Conservation (phyloP, 2,888 invertebrate species). For the Plagiodera versicolora region DNA sequence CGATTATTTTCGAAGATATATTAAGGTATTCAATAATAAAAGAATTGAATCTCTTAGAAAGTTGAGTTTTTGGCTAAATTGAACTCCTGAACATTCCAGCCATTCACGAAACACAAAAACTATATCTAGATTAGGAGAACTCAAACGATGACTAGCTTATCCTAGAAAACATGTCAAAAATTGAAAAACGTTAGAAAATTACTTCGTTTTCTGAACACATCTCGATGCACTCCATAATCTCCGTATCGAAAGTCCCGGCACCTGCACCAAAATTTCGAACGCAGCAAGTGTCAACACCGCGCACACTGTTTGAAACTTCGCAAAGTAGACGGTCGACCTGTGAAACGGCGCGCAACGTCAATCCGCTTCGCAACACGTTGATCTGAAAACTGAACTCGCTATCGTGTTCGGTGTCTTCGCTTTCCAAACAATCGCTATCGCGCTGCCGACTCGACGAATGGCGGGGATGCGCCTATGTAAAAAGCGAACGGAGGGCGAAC, state of each 20-base stretch:
- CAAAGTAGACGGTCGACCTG: neutral
- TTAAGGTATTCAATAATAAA: too few relatives aligned
- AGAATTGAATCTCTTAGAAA: too few relatives aligned
- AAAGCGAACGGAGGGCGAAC: neutral
- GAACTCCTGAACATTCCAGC: too few relatives aligned
- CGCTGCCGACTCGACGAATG: neutral
- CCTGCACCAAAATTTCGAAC: neutral
- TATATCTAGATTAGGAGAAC: too few relatives aligned
- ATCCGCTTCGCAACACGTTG: neutral
- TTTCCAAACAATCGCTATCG: neutral
- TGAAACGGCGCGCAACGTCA: neutral
- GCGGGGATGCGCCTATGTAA: slow-evolving; percentile 22
- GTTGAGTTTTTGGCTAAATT: too few relatives aligned
- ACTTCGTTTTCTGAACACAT: slow-evolving; percentile 31
- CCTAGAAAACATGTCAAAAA: too few relatives aligned
- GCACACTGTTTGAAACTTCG: neutral
- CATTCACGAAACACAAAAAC: too few relatives aligned
- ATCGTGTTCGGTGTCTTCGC: too few relatives aligned
- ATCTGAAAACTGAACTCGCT: neutral
- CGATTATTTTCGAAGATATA: too few relatives aligned
- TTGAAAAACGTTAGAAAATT: slow-evolving; percentile 14
- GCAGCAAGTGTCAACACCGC: neutral
- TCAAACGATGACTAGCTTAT: too few relatives aligned
- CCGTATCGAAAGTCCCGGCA: slow-evolving; percentile 8
- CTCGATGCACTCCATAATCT: slow-evolving; percentile 35